phyloP scores from a whole-genome alignment of 2,888 invertebrate species.

The Laspeyria flexula region DNA sequence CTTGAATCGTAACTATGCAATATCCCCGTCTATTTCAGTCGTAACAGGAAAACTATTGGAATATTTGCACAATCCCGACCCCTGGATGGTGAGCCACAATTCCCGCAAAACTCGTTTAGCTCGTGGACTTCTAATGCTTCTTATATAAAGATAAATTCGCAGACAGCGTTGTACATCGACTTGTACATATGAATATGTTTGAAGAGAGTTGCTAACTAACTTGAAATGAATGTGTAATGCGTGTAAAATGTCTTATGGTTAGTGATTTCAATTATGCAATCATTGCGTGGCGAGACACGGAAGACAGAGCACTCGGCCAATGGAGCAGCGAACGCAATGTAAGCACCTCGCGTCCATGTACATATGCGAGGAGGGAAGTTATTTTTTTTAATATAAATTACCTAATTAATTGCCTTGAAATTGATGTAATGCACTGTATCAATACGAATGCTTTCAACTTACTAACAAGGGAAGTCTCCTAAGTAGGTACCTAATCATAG shows the following conservation, averaged over 20 bases:
- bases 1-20: slow-evolving; percentile 38
- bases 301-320: slow-evolving; percentile 80
- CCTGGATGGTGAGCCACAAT: slow-evolving; percentile 63
- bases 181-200: slow-evolving; percentile 6
- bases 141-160: slow-evolving; percentile 28
- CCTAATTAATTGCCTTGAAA: slow-evolving; percentile 27
- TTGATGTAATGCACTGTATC: slow-evolving; percentile 3
- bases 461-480: too few species aligned
- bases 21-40: slow-evolving; percentile 45
- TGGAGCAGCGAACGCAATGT: slow-evolving; percentile 73
- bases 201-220: slow-evolving; percentile 12
- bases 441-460: background rate
- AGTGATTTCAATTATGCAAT: slow-evolving; percentile 63
- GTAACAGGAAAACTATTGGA: slow-evolving; percentile 72
- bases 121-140: slow-evolving; percentile 50
- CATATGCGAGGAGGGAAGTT: slow-evolving; percentile 43
- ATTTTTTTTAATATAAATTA: slow-evolving; percentile 39
- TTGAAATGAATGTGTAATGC: slow-evolving; percentile 49
- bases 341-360: slow-evolving; percentile 56
- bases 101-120: slow-evolving; percentile 76
- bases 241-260: slow-evolving; percentile 39
- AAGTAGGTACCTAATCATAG: too few species aligned
- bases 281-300: slow-evolving; percentile 77
- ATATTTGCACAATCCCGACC: slow-evolving; percentile 78
- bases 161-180: slow-evolving; percentile 39